Base-by-base conservation (phyloP, 1,140 invertebrate species). In the Leptinotarsa defecta region DNA sequence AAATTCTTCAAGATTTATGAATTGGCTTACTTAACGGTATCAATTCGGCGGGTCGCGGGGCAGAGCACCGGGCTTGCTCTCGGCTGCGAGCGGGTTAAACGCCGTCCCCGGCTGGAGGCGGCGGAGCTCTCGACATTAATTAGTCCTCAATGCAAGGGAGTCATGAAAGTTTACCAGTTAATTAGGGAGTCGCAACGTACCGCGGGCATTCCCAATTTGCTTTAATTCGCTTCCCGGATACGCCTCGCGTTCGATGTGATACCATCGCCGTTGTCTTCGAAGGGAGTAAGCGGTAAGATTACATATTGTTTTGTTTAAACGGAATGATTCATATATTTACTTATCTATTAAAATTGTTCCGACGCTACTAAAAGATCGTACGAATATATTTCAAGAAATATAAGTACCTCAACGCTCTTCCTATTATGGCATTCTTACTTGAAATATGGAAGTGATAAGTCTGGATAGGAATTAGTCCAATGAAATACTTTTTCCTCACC, bases 121-220 rank as follows among this genome's bases (percentile, higher is more conserved):
- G 76, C 78, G 76, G 79, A 81, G 78, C 77, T 77, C 79, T 78
- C 74, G 74, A 82, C 81, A 81, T 84, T 84, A 84, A 84, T 84
- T 84, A 84, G 82, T 80, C 78, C 83, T 83, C 80, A 79, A 81
- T 83, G 83, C 80, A 77, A 78, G 83, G 82, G 83, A 83, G 81
- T 80, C 80, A 81, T 84, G 83, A 83, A 84, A 84, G 83, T 84
- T 84, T 84, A 84, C 83, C 83, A 84, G 83, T 84, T 84, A 84
- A 84, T 84, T 84, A 84, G 83, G 81, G 79, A 82, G 77, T 81
- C 82, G 78, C 74, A 77, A 61, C 70, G 70, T 71, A 71, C 70
- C 70, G 70, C 70, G 70, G 70, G 70, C 70, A 71, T 62, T 71
- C 70, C 48, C 52, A 71, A 71, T 71, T 71, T 71, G 70, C 70